A percentile compares a stretch with the other conserved stretches of the same genome.
Conservation (phyloP, 30 jellyfish, hydroid and myxozoan species). For the Aurelia sp. region DNA sequence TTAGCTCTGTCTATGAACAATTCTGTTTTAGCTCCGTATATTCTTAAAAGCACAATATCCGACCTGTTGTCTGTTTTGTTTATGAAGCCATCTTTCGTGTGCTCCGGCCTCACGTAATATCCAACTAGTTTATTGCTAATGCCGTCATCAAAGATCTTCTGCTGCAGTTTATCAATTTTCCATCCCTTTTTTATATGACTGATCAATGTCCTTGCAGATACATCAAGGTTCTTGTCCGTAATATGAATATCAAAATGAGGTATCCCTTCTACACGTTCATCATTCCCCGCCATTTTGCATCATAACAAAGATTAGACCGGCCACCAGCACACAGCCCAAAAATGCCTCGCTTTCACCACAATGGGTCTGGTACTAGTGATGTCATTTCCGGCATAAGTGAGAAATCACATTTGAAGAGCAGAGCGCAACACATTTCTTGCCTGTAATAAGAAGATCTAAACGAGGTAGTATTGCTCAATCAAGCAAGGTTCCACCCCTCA, state of each 20-base stretch:
- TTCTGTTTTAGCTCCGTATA: conserved; percentile 95
- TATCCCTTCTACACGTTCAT: conserved; percentile 60
- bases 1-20: conserved; percentile 90
- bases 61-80: conserved; percentile 61
- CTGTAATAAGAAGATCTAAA: no score
- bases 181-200: conserved; percentile 86
- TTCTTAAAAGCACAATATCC: conserved; percentile 85
- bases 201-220: conserved; percentile 69
- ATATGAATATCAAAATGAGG: conserved; percentile 87
- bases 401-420: no score
- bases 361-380: no score
- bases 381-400: no score
- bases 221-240: conserved; percentile 78
- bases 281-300: conserved; percentile 61
- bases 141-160: conserved; percentile 87
- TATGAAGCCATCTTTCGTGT: conserved; percentile 35
- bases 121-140: conserved; percentile 89
- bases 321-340: no score
- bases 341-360: no score
- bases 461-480: no score
- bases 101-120: conserved; percentile 60
- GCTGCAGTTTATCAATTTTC: conserved; percentile 72
- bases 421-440: no score
- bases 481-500: no score
- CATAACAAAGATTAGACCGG: no score